Base-by-base conservation (phyloP, 2,113 vertebrate genomes). In the Nyctibius bracteatus region DNA sequence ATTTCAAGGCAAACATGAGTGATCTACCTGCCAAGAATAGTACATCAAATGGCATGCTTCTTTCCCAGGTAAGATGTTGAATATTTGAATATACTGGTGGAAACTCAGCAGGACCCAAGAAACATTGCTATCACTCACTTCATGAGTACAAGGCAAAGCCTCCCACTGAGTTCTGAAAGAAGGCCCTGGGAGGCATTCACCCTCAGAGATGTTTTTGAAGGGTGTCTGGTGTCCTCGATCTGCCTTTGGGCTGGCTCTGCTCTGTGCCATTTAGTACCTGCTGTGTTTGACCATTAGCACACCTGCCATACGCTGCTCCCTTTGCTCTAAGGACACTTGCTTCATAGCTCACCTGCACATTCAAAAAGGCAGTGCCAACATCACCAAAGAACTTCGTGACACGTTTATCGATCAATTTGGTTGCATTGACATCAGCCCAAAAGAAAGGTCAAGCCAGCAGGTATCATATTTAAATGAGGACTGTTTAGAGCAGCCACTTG, bases 321-420 rank as follows among this genome's bases (percentile, higher is more conserved):
- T 57, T 28, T 57, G 41, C 59, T 49, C 37, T 28, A 8, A 27
- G 46, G n/a, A 47, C 15, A 15, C 8, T 27, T 44, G 12, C n/a
- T 81, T 74, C 46, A 16, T 8, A 65, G 17, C n/a, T 91, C 33
- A 21, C 51, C 66, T 37, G 11, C 13, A 18, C 27, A 1, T 28
- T 59, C 61, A 30, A 15, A 77, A 86, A 52, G 19, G 12, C 54
- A 57, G 30, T 12, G 58, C 24, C 54, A 77, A 6, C 58, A 52
- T 3, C 80, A n/a, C n/a, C n/a, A 51, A 58, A 66, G 54, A 57
- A 46, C 11, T 59, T 39, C 23, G 27, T 8, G 33, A 39, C 28
- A 21, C 0, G 0, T 28, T 90, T 79, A 54, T 25, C 10, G 21
- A 58, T 54, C 44, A n/a, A 0, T 67, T 44, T n/a, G 12, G 3